Base-by-base conservation (phyloP, 37 sponge, comb jelly and placozoan species). In the Beroe forskalii region DNA sequence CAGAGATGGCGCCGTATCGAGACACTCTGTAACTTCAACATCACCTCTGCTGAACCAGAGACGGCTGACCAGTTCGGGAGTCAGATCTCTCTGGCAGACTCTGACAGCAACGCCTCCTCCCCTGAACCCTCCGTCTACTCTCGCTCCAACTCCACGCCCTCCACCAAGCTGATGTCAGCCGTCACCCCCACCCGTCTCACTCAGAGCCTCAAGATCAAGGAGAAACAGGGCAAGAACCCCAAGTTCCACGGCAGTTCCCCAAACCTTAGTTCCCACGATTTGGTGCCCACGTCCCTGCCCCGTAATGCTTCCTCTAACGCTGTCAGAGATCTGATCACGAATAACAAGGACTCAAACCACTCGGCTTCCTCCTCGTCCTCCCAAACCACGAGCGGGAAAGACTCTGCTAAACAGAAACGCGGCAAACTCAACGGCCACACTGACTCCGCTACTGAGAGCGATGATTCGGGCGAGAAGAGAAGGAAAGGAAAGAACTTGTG, bases 21-120 rank as follows among this genome's bases (percentile, higher is more conserved):
- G 55, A 80, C 8, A 14, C 86, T 80, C 23, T 80, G 86, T 30
- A 80, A 80, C 55, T 80, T 80, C 86, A 80, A 80, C 86, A 80
- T 80, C 24, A 80, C 86, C 3, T 32, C 86, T 0, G 37, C 55
- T 24, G 86, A 80, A 1, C 12, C 12, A 17, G 55, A 48, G 12
- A 27, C 24, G 3, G 86, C 37, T 38, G 86, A 35, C 3, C 38
- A 80, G 55, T 80, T 80, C 27, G 86, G 86, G 1, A 80, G 86
- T 38, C 17, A 32, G 28, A 3, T 80, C 55, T 80, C 86, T 1
- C 27, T 80, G 3, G 86, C 86, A 22, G 86, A 37, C 22, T 80
- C 86, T 0, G 86, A 80, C 31, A 44, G 55, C 24, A 41, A 41
- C 28, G 31, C 66, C 14, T 44, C 55, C 43, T 80, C 86, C 25